Conservation (phyloP, 1,140 invertebrate genomes). For the Plectrocnemia conspersa region DNA sequence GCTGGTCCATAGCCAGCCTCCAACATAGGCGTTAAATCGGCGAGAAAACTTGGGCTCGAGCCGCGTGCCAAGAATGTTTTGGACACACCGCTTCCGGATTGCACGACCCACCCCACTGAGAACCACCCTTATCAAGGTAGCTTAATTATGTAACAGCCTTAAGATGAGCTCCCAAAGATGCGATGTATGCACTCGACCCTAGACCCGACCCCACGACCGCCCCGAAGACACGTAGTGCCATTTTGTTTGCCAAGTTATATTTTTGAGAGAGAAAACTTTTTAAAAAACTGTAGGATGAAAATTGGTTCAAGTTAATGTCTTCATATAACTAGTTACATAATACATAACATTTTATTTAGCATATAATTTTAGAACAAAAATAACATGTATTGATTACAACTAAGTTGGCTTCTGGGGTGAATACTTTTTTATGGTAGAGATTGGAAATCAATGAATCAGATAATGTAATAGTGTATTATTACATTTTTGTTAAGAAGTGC, state of each 20-base stretch:
- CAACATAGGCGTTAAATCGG: slow-evolving; percentile 32
- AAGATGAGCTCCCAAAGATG: slow-evolving; percentile 2
- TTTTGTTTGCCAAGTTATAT: slow-evolving; percentile 2
- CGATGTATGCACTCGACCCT: slow-evolving; percentile 4
- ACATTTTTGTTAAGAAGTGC: no score
- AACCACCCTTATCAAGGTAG: slow-evolving; percentile 13
- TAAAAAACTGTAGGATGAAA: no score
- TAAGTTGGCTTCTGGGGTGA: no score
- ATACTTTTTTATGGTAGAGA: no score
- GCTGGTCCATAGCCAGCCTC: background rate
- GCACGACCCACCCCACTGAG: background rate
- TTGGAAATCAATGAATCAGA: no score
- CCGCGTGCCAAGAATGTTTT: slow-evolving; percentile 32
- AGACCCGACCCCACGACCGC: background rate
- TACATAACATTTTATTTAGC: no score
- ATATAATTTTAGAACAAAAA: no score
- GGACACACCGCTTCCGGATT: slow-evolving; percentile 20
- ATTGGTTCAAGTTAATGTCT: no score
- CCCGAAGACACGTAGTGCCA: background rate
- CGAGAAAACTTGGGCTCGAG: slow-evolving; percentile 31
- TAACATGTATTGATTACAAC: no score
- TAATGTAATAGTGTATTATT: no score
- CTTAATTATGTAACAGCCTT: slow-evolving; percentile 17
- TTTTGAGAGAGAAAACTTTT: no score
- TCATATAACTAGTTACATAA: no score